Evolutionary conservation across 2,113 vertebrate species (phyloP), one percentile per base, ranked within the genome.

Genomic region (Anarrhichthys ocellatus): DNA sequence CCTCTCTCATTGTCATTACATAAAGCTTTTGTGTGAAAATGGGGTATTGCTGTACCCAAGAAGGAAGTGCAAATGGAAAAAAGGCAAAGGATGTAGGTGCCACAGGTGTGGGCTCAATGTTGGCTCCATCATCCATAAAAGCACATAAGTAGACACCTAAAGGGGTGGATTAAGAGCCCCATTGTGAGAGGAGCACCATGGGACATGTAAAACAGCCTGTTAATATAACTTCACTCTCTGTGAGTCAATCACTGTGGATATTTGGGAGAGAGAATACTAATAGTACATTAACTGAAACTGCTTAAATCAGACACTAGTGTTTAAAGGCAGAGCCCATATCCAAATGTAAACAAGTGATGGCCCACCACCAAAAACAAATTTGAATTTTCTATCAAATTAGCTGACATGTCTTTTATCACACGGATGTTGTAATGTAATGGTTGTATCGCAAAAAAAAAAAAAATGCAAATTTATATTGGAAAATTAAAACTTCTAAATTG

Each of bases 121-220:
- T 88, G 88, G 84, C 85, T 87, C 83, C 62, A 90, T 91, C 90
- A 90, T 92, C 91, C 80, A 88, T 92, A 87, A 90, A 93, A 89
- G 93, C 91, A 84, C 88, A 89, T 78, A 92, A 93, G 92, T 86
- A 93, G 91, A 92, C 83, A 90, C 86, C 90, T 92, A 85, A 92
- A 91, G 88, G 89, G 91, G 87, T 89, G 90, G 83, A 91, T 93
- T 91, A 89, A 85, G 88, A 92, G 83, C 76, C 75, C 86, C 80
- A 77, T 90, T 88, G 87, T 75, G 89, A 82, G 85, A 88, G 75
- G 81, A 89, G 84, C 87, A 88, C 87, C 91, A 83, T 76, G 82
- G 91, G 89, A 94, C 90, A 94, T 93, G 91, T 89, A 92, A 93
- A 93, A 92, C 88, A 92, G 84, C 78, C 76, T 88, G 91, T 91